Conservation (phyloP, 2,113 vertebrate genomes). For the Engraulis encrasicolus region DNA sequence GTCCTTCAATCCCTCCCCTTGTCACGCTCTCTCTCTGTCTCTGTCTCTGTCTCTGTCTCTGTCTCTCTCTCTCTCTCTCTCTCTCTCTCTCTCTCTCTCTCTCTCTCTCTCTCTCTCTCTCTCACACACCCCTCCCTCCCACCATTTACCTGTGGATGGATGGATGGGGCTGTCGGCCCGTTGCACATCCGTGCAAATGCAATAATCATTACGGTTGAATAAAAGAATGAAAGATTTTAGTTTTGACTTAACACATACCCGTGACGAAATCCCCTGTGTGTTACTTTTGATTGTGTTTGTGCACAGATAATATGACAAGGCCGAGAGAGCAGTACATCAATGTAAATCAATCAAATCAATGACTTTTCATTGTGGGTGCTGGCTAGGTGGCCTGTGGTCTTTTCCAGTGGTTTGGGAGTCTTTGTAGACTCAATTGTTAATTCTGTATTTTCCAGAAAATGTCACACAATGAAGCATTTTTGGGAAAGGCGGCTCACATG, state of each 20-base stretch:
- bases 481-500: background rate
- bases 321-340: background rate
- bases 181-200: background rate
- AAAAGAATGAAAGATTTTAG: background rate
- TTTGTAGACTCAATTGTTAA: background rate
- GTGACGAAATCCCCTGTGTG: background rate
- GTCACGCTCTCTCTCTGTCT: too few species aligned
- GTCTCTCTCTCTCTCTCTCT: too few species aligned
- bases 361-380: background rate
- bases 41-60: too few species aligned
- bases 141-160: slow-evolving; percentile 17
- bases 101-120: too few species aligned
- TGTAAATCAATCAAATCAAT: too few species aligned
- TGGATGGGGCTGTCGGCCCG: background rate
- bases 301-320: background rate
- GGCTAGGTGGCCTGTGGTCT: background rate
- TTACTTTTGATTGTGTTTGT: slow-evolving; percentile 10
- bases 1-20: background rate
- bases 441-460: background rate
- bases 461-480: background rate
- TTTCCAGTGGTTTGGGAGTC: background rate
- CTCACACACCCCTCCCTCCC: background rate
- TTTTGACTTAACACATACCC: background rate
- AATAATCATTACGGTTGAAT: background rate
- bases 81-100: too few species aligned